Conservation (phyloP, 1,140 invertebrate genomes). For the Carcinoscorpius rotundicauda region DNA sequence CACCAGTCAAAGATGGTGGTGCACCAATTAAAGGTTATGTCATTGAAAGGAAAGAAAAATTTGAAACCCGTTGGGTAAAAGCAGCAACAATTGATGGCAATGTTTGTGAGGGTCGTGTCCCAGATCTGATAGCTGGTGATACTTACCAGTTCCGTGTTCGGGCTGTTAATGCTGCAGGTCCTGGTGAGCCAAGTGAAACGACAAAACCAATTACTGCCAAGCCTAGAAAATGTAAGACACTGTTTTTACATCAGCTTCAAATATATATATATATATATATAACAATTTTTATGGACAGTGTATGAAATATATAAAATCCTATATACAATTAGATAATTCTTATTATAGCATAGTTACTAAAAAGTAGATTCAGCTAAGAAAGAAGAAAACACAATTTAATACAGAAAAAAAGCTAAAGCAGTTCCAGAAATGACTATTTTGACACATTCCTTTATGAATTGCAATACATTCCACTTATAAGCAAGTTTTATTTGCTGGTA, state of each 20-base stretch:
- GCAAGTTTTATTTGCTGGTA: too few relatives aligned
- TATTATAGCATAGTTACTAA: neutral
- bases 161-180: slow-evolving; percentile 49
- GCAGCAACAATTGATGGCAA: slow-evolving; percentile 64
- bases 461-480: too few relatives aligned
- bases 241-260: neutral
- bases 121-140: slow-evolving; percentile 83
- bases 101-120: slow-evolving; percentile 54
- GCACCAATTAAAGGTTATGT: slow-evolving; percentile 86
- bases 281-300: too few relatives aligned
- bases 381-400: too few relatives aligned
- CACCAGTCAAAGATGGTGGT: slow-evolving; percentile 77
- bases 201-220: slow-evolving; percentile 64
- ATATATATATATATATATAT: neutral
- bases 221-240: slow-evolving; percentile 60
- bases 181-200: slow-evolving; percentile 59
- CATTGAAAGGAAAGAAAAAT: slow-evolving; percentile 87
- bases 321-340: neutral
- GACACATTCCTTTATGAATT: too few relatives aligned
- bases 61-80: slow-evolving; percentile 71
- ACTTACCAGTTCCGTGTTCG: slow-evolving; percentile 94
- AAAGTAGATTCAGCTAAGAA: slow-evolving; percentile 33
- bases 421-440: too few relatives aligned
- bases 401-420: too few relatives aligned
- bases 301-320: neutral